Evolutionary conservation across 1,140 invertebrate genomes (phyloP).

Genomic region (Heterodera carotae): DNA sequence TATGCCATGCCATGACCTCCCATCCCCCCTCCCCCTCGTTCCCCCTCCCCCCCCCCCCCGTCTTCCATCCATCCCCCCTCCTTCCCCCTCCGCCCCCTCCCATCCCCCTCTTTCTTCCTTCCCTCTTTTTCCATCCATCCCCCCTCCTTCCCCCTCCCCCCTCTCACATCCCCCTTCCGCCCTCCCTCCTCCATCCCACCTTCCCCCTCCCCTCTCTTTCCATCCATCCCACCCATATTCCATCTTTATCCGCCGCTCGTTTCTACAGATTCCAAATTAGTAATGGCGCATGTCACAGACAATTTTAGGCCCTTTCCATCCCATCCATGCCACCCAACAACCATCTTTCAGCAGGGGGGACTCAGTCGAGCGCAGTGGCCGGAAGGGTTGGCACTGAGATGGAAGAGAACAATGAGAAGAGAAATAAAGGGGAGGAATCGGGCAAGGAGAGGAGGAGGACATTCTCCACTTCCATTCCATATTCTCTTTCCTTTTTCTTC

Average conservation of each 20-base stretch:
- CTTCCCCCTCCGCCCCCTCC: background rate
- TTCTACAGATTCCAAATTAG: constrained; percentile 4
- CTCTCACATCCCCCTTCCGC: background rate
- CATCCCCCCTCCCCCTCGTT: background rate
- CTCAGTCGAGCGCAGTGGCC: background rate
- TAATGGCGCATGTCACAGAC: constrained; percentile 6
- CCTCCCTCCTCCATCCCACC: background rate
- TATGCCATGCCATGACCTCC: too few species aligned
- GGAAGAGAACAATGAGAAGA: too few species aligned
- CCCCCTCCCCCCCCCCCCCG: too few species aligned
- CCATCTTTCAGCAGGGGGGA: background rate
- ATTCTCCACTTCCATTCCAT: background rate
- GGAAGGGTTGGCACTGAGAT: background rate
- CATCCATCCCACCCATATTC: background rate
- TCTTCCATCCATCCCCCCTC: too few species aligned
- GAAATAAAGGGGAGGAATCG: too few species aligned
- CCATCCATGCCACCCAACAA: background rate
- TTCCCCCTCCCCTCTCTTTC: background rate
- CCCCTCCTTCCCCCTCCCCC: background rate
- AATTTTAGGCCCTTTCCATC: background rate
- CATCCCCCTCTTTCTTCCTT: background rate
- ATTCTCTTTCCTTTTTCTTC: too few species aligned
- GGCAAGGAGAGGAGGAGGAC: too few species aligned
- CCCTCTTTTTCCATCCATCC: too few species aligned
- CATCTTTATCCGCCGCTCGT: background rate